These are phyloP conservation scores for Columba guinea DNA, from an alignment of 2,797 vertebrate genomes.

Conservation along the genomic window DNA sequence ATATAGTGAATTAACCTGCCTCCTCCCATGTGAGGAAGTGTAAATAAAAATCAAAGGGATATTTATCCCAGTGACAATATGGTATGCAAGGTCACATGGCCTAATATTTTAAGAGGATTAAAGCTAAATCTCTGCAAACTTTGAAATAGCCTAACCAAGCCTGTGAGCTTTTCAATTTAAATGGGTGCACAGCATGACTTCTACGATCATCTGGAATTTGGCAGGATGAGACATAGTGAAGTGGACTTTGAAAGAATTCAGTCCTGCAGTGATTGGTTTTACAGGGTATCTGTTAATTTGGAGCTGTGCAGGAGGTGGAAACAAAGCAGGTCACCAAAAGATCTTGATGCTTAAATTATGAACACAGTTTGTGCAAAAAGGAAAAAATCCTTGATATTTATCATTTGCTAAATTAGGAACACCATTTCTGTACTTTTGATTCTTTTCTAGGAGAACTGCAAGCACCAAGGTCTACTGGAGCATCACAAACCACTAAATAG, in stretches of 20 bases:
- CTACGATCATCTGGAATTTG: conserved; percentile 59
- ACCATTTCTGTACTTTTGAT: neutral
- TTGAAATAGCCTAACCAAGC: conserved; percentile 73
- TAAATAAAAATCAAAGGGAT: conserved; percentile 71
- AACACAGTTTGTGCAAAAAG: neutral
- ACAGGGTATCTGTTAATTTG: conserved; percentile 11
- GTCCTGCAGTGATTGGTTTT: neutral
- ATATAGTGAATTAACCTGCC: conserved; percentile 44
- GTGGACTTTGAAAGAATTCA: conserved; percentile 39
- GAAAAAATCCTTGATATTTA: neutral
- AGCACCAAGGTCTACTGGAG: neutral
- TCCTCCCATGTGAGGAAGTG: conserved; percentile 36
- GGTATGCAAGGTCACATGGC: conserved; percentile 68
- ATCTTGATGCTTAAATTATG: neutral
- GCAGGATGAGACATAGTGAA: conserved; percentile 2
- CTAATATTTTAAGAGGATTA: conserved; percentile 81
- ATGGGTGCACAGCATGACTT: conserved; percentile 60
- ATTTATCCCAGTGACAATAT: conserved; percentile 61
- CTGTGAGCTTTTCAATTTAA: conserved; percentile 71
- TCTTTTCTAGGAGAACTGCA: neutral
- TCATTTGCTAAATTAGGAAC: neutral
- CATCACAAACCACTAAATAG: neutral
- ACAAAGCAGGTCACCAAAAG: neutral
- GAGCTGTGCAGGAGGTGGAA: neutral
- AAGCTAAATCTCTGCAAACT: conserved; percentile 70